Base-by-base conservation (phyloP, 1,140 invertebrate genomes). In the Luehdorfia chinensis region DNA sequence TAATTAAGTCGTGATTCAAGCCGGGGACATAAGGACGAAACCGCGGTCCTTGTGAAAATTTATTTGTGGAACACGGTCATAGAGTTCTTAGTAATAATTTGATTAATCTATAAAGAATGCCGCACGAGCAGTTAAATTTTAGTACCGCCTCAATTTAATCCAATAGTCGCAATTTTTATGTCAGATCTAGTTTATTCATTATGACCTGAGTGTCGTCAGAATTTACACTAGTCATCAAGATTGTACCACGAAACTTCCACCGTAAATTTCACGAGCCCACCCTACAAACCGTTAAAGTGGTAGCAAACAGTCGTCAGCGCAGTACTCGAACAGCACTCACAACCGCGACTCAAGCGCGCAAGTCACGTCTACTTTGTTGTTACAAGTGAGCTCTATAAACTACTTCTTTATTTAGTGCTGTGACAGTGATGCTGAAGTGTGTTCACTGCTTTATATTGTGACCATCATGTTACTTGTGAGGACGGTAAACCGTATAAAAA, bases 391-490 rank as follows among this genome's bases (percentile, higher is more conserved):
- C 37, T 27, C 34, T n/a, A 32, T 25, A 15, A 9, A 9, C 34
- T 39, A 30, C 49, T 44, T 23, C 54, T 31, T 47, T 41, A n/a
- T 21, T 34, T 54, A 62, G 68, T 76, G 68, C 47, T 70, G 77
- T 78, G 71, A 61, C 45, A 71, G 75, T 81, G 75, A 81, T 81
- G 73, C 61, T 41, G 63, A 43, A 43, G 47, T 64, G 66, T 76
- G 61, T 52, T 65, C 58, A 43, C 51, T 41, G 39, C 56, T 47
- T 62, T 71, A 59, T 66, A 53, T 59, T 60, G 67, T 76, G 63
- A 66, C 51, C 50, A 46, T 53, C 27, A 66, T 66, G 66, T 46
- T 54, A 21, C 32, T 31, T 70, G 47, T 65, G 52, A 43, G 66
- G 66, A 70, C 57, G 61, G 66, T 62, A 61, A 50, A 56, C 53